phyloP scores from a whole-genome alignment of 2,888 invertebrate genomes.

The Noctua janthe region DNA sequence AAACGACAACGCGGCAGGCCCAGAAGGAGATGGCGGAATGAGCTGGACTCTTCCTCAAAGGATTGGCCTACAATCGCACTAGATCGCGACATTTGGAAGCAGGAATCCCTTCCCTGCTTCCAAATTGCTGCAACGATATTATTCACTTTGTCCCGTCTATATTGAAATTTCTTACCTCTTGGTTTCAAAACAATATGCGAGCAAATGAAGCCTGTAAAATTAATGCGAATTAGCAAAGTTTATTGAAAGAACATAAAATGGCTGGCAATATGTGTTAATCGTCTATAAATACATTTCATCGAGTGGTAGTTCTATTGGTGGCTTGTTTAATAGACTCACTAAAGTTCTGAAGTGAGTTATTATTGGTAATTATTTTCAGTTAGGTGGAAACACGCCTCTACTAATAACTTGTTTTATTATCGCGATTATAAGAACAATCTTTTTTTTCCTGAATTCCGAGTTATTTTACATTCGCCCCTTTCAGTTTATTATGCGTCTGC shows the following conservation, averaged over 20 bases:
- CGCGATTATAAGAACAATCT: conserved; percentile 16
- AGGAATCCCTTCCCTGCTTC: too few relatives aligned
- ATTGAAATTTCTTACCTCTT: background rate
- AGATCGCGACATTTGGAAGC: too few relatives aligned
- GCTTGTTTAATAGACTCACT: conserved; percentile 6
- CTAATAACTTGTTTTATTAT: conserved; percentile 24
- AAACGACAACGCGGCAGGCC: too few relatives aligned
- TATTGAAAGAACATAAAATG: conserved; percentile 11
- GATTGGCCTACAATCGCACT: too few relatives aligned
- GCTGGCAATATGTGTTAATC: conserved; percentile 9
- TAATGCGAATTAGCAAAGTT: background rate
- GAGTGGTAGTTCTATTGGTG: background rate
- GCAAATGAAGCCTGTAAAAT: background rate
- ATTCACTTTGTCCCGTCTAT: background rate
- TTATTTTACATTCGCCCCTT: background rate
- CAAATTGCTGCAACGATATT: background rate
- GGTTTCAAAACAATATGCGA: background rate
- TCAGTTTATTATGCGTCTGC: conserved; percentile 5
- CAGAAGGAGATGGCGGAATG: too few relatives aligned
- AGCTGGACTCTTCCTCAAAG: too few relatives aligned
- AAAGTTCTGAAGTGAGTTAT: conserved; percentile 9
- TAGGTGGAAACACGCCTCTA: conserved; percentile 2
- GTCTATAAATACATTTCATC: conserved; percentile 7
- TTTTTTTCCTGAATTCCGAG: background rate
- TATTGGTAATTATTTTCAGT: conserved; percentile 29